A percentile compares a stretch with the other conserved stretches of the same genome.
These are phyloP conservation scores for Sandelia bainsii DNA, from an alignment of 2,797 vertebrate species.

Conservation along the genomic window DNA sequence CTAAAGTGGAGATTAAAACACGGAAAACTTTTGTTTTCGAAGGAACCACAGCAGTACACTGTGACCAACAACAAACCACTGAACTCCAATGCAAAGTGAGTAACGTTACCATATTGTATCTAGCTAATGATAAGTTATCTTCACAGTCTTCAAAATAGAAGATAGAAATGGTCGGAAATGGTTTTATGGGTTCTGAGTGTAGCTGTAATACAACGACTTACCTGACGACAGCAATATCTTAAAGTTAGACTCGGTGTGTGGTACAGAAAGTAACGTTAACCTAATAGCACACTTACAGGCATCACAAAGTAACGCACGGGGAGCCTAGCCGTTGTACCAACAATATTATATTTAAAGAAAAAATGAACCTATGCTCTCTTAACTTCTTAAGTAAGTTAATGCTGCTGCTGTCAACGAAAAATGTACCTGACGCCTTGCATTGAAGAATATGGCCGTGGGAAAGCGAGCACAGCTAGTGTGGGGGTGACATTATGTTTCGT, in stretches of 20 bases:
- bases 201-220: neutral
- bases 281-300: neutral
- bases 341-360: neutral
- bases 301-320: neutral
- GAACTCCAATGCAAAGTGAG: slow-evolving; percentile 68
- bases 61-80: slow-evolving; percentile 29
- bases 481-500: neutral
- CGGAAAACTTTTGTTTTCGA: slow-evolving; percentile 13
- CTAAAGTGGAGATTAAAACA: slow-evolving; percentile 8
- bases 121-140: neutral
- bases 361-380: rapidly evolving
- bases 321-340: neutral
- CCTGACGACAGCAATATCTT: neutral
- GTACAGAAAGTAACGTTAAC: neutral
- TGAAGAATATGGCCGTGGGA: neutral
- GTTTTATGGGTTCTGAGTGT: neutral
- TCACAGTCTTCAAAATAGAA: too few species aligned
- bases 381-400: too few species aligned
- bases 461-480: slow-evolving; percentile 3
- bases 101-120: slow-evolving; percentile 36
- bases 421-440: slow-evolving; percentile 4
- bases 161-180: neutral
- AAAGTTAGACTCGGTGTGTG: neutral
- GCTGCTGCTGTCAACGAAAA: too few species aligned
- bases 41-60: slow-evolving; percentile 31